Conservation (phyloP, 1,140 invertebrate species). For the Anastrepha obliqua region DNA sequence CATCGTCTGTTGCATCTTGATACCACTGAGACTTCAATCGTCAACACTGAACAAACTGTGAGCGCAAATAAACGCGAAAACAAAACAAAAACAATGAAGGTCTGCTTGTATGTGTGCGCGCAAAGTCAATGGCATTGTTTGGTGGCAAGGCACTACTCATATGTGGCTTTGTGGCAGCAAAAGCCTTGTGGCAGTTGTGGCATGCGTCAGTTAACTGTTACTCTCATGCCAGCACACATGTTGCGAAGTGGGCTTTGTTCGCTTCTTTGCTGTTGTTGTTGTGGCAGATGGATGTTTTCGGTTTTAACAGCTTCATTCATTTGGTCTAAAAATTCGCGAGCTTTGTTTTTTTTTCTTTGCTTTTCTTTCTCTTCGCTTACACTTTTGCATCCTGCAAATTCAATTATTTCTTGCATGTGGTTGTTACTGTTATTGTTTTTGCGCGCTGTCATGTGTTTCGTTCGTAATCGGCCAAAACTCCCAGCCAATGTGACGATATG, state of each 20-base stretch:
- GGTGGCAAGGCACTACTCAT: neutral
- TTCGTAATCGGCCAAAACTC: no score
- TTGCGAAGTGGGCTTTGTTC: neutral
- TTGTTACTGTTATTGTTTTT: neutral
- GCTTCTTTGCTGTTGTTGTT: neutral
- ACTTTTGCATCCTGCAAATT: neutral
- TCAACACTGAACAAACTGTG: neutral
- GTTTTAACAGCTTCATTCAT: conserved; percentile 35
- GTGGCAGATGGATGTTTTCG: neutral
- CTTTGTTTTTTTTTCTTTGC: neutral
- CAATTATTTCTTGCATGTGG: neutral
- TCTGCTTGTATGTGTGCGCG: neutral
- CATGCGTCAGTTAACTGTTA: conserved; percentile 40
- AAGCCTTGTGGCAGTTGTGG: neutral
- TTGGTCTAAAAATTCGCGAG: neutral
- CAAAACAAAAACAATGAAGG: no score
- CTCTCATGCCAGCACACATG: neutral
- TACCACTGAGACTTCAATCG: neutral
- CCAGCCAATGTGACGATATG: no score
- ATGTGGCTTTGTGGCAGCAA: neutral
- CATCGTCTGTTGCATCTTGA: conserved; percentile 32
- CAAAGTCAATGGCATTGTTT: conserved; percentile 2
- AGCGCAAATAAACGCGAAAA: neutral
- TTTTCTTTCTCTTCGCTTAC: neutral
- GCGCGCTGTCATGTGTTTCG: neutral